phyloP scores from a whole-genome alignment of 1,140 invertebrate species.

The Latrodectus geometricus region DNA sequence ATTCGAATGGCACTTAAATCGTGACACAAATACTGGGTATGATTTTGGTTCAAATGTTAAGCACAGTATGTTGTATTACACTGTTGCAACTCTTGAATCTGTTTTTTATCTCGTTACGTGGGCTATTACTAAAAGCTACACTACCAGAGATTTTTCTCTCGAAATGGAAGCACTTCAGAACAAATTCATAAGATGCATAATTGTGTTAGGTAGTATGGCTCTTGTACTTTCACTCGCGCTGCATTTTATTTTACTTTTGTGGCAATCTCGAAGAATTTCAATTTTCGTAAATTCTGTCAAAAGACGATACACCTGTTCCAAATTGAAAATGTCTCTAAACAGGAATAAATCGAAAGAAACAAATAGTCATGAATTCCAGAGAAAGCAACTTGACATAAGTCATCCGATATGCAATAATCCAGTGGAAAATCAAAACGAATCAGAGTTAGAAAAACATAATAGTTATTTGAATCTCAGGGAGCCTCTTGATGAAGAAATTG shows the following conservation, averaged over 20 bases:
- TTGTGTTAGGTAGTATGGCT: conserved; percentile 26
- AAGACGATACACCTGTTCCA: conserved; percentile 5
- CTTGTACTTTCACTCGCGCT: conserved; percentile 32
- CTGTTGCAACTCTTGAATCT: conserved; percentile 43
- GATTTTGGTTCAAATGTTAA: conserved; percentile 43
- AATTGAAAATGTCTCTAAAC: conserved; percentile 7
- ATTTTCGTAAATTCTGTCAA: background rate
- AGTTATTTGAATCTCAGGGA: conserved; percentile 52
- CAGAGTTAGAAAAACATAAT: conserved; percentile 18
- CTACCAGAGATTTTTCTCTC: background rate
- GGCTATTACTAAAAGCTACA: conserved; percentile 19
- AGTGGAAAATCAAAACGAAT: background rate
- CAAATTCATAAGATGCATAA: conserved; percentile 16
- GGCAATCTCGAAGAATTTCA: conserved; percentile 41
- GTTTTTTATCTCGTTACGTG: conserved; percentile 51
- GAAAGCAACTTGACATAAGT: conserved; percentile 8
- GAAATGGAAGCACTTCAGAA: background rate
- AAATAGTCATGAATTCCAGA: background rate
- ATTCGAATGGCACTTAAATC: conserved; percentile 55
- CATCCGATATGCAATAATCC: background rate
- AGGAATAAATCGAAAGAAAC: background rate
- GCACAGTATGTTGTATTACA: conserved; percentile 51
- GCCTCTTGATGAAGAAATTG: conserved; percentile 48
- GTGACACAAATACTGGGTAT: conserved; percentile 49
- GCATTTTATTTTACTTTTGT: conserved; percentile 36